These are phyloP conservation scores for Pyxicephalus adspersus DNA, from an alignment of 2,113 vertebrate species.

Conservation along the genomic window DNA sequence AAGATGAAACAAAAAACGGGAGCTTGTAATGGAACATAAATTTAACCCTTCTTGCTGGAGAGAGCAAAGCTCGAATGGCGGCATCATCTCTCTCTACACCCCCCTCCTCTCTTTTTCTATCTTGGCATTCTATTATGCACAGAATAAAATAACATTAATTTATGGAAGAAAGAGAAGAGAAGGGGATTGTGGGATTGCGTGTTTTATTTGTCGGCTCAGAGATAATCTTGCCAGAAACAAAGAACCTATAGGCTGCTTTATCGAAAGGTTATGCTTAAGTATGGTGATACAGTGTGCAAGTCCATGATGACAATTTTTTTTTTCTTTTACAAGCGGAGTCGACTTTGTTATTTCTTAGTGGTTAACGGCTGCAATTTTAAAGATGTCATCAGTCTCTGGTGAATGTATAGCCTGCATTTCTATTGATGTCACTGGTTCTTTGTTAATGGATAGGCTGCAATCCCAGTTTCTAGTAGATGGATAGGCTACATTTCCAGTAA, in stretches of 20 bases:
- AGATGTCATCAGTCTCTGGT: no score
- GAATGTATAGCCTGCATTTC: no score
- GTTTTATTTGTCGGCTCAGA: conserved; percentile 22
- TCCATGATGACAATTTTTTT: no score
- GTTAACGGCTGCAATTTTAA: no score
- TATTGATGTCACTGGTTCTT: no score
- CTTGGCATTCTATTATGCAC: conserved; percentile 40
- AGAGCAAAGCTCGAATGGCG: neutral
- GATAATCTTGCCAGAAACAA: conserved; percentile 10
- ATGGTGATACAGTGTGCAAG: neutral
- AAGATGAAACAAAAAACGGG: conserved; percentile 88
- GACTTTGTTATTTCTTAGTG: no score
- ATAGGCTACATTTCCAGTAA: no score
- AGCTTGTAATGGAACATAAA: conserved; percentile 87
- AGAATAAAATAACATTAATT: conserved; percentile 41
- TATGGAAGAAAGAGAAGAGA: conserved; percentile 39
- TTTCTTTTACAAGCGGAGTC: no score
- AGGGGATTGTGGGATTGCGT: conserved; percentile 33
- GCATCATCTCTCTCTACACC: conserved; percentile 43
- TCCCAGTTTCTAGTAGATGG: no score
- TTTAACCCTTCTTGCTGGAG: conserved; percentile 73
- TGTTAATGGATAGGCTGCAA: no score
- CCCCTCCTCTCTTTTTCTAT: conserved; percentile 62
- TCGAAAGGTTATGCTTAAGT: neutral
- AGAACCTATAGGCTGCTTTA: neutral